phyloP scores from a whole-genome alignment of 2,113 vertebrate genomes.

The Rhynchomys soricoides region DNA sequence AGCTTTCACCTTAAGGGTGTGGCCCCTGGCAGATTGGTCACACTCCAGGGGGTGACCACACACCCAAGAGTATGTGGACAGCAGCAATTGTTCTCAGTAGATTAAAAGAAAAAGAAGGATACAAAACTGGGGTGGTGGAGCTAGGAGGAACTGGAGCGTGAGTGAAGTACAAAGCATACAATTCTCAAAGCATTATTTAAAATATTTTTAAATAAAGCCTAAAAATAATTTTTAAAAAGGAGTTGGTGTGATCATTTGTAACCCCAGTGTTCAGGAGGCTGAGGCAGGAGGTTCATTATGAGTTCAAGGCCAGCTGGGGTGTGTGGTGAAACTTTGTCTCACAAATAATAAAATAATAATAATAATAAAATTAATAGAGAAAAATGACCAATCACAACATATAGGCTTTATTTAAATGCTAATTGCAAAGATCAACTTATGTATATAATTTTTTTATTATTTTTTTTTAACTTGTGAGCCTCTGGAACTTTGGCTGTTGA shows the following conservation, averaged over 20 bases:
- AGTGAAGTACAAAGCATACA: neutral
- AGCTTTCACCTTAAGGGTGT: neutral
- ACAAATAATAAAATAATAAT: neutral
- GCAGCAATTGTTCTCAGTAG: neutral
- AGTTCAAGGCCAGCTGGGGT: neutral
- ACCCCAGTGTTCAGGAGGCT: neutral
- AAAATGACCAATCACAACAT: neutral
- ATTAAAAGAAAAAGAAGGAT: neutral
- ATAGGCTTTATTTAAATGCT: neutral
- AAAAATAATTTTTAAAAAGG: neutral
- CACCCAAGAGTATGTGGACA: neutral
- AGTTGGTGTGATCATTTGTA: neutral
- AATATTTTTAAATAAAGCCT: neutral
- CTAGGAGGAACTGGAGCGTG: neutral
- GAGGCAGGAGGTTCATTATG: neutral
- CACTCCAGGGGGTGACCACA: neutral
- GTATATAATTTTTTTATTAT: neutral
- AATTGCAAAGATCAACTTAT: slow-evolving; percentile 28
- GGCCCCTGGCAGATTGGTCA: neutral
- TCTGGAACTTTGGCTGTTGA: neutral
- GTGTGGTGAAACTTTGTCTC: neutral
- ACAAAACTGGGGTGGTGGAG: neutral
- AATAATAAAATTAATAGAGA: neutral
- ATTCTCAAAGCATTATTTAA: neutral
- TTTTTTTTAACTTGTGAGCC: neutral